A percentile compares a stretch with the other conserved stretches of the same genome.
phyloP scores from a whole-genome alignment of 2,113 vertebrate species.

The Hassar affinis region DNA sequence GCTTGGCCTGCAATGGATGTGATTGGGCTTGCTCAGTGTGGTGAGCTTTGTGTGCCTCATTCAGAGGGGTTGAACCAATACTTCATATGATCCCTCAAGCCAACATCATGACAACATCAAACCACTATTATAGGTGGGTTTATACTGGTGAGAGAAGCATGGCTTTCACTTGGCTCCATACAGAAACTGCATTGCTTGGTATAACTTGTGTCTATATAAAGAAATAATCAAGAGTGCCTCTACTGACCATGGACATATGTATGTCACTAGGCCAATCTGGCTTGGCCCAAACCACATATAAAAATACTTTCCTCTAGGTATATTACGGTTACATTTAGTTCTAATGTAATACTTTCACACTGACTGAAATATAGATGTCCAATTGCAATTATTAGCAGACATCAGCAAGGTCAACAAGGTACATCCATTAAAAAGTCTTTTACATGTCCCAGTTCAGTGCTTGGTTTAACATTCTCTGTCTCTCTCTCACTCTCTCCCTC shows the following conservation, averaged over 20 bases:
- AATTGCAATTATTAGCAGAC: background rate
- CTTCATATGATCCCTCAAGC: slow-evolving; percentile 8
- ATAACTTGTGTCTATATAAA: background rate
- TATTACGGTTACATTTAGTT: background rate
- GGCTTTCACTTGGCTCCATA: background rate
- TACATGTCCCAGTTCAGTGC: background rate
- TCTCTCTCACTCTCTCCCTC: background rate
- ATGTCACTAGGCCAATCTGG: background rate
- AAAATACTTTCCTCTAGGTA: background rate
- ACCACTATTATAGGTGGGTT: slow-evolving; percentile 26
- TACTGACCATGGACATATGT: background rate
- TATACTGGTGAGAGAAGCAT: slow-evolving; percentile 13
- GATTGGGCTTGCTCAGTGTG: slow-evolving; percentile 28
- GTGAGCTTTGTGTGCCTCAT: slow-evolving; percentile 30
- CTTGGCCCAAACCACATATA: background rate
- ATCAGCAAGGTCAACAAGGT: background rate
- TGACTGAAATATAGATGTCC: background rate
- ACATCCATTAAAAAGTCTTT: background rate
- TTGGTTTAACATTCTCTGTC: background rate
- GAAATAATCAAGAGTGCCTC: background rate
- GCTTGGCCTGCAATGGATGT: slow-evolving; percentile 57
- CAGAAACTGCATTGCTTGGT: background rate
- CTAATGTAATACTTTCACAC: background rate
- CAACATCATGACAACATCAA: slow-evolving; percentile 9
- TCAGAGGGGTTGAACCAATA: slow-evolving; percentile 30